Percentiles rank a stretch among this genome's conserved stretches.
Conservation (phyloP, 2,113 vertebrate species). For the Tychaedon coryphoeus region DNA sequence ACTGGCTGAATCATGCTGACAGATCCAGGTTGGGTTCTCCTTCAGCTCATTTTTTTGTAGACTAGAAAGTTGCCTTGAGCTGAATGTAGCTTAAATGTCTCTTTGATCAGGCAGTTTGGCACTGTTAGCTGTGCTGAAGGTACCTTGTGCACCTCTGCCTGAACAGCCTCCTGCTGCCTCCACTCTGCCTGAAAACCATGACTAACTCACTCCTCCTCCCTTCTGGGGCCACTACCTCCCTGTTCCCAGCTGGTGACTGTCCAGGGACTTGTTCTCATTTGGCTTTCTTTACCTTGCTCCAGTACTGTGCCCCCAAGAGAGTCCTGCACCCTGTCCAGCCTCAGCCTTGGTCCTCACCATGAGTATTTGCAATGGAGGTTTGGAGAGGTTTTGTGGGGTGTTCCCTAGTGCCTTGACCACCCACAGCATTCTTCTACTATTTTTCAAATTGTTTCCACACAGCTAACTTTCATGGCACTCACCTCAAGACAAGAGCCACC, state of each 20-base stretch:
- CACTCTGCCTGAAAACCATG: not conserved
- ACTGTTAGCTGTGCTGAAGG: not conserved
- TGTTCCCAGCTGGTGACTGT: not conserved
- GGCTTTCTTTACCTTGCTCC: not conserved
- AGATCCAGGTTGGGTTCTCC: not conserved
- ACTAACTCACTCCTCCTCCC: not conserved
- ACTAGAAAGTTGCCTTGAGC: not conserved
- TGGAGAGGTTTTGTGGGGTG: not conserved
- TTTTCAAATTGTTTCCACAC: not conserved
- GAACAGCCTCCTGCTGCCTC: not conserved
- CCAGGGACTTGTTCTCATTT: not conserved
- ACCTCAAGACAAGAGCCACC: not conserved
- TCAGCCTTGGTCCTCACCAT: not conserved
- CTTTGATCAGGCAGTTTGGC: conserved; percentile 37
- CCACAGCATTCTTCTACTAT: not conserved
- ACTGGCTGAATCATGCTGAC: conserved; percentile 13
- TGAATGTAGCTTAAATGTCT: not conserved
- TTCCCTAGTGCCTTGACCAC: not conserved
- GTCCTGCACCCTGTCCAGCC: not conserved
- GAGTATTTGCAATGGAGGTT: not conserved
- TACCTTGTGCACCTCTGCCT: not conserved
- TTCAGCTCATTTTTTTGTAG: not conserved
- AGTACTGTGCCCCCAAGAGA: not conserved
- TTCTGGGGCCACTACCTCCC: not conserved
- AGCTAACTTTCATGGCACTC: not conserved